A percentile compares a stretch with the other conserved stretches of the same genome.
Conservation (phyloP, 1,140 invertebrate species). For the Drosophila bocqueti region DNA sequence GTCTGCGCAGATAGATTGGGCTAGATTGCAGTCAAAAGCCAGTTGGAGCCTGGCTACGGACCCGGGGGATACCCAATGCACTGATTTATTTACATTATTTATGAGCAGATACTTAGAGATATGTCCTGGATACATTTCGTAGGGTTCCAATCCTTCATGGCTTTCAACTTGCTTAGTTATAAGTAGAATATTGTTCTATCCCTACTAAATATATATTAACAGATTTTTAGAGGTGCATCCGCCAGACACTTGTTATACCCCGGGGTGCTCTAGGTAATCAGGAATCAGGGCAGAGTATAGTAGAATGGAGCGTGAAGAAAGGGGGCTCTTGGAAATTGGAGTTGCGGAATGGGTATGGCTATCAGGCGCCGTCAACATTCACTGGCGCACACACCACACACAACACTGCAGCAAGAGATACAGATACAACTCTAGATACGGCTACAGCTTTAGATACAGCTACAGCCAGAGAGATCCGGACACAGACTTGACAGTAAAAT, state of each 20-base stretch:
- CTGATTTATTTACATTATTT: background rate
- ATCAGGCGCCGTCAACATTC: slow-evolving; percentile 58
- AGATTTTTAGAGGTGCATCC: background rate
- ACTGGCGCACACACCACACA: slow-evolving; percentile 7
- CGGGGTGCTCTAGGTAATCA: background rate
- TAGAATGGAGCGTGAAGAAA: slow-evolving; percentile 13
- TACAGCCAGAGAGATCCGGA: background rate
- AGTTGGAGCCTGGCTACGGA: background rate
- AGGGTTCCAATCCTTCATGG: background rate
- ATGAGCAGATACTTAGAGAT: background rate
- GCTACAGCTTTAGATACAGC: background rate
- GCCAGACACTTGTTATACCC: background rate
- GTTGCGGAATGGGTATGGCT: slow-evolving; percentile 34
- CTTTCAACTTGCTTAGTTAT: background rate
- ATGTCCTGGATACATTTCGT: background rate
- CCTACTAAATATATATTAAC: too few species aligned
- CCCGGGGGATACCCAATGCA: background rate
- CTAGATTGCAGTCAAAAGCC: slow-evolving; percentile 37
- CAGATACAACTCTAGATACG: background rate
- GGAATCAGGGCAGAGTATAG: background rate
- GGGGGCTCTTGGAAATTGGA: slow-evolving; percentile 3
- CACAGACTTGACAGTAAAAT: slow-evolving; percentile 71
- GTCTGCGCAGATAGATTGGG: slow-evolving; percentile 51
- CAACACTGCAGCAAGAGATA: background rate
- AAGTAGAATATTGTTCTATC: too few species aligned